phyloP scores from a whole-genome alignment of 2,888 invertebrate species.

The Agrotis segetum region DNA sequence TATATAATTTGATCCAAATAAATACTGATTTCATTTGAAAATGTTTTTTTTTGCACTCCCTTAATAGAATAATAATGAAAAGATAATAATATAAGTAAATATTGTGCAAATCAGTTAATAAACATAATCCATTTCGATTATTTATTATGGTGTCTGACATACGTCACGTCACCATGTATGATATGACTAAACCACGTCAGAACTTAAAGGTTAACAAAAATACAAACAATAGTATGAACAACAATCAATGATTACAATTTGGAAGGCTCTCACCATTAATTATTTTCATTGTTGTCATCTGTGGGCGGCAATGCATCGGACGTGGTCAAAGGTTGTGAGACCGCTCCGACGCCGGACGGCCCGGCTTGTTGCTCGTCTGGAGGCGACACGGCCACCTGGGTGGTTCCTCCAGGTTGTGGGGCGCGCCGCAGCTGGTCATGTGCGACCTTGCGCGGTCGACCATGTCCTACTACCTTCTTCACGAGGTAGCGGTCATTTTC shows the following conservation, averaged over 20 bases:
- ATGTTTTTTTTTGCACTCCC: background rate
- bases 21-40: background rate
- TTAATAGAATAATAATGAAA: background rate
- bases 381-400: constrained; percentile 11
- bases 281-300: constrained; percentile 4
- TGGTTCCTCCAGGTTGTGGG: constrained; percentile 1
- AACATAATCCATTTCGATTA: background rate
- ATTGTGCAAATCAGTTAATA: background rate
- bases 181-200: background rate
- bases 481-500: constrained; percentile 31
- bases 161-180: background rate
- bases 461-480: constrained; percentile 1
- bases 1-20: too few species aligned
- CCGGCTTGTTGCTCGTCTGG: constrained; percentile 7
- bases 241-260: background rate
- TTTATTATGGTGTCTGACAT: background rate
- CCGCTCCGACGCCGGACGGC: background rate
- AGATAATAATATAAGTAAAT: background rate
- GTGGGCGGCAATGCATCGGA: background rate
- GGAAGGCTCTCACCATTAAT: constrained; percentile 2
- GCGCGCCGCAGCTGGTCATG: constrained; percentile 23
- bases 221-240: too few species aligned
- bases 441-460: constrained; percentile 18
- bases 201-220: background rate
- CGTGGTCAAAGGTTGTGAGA: background rate